Evolutionary conservation across 1,140 invertebrate genomes (phyloP).

Genomic region (Neotoxoptera formosana): DNA sequence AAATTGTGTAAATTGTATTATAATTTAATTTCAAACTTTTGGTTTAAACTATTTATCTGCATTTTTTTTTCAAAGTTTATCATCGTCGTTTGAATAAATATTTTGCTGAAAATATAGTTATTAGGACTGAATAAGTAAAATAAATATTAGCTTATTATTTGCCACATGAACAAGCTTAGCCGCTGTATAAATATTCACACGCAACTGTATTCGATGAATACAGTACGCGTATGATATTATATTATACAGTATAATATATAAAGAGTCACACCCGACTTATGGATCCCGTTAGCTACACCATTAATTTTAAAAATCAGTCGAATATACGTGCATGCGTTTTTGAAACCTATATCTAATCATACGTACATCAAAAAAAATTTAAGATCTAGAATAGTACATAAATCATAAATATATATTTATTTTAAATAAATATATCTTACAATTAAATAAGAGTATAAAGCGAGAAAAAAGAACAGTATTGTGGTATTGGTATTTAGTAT

Average conservation of each 20-base stretch:
- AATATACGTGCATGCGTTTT: neutral
- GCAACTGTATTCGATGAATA: neutral
- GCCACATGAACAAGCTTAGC: neutral
- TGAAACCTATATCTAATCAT: constrained; percentile 28
- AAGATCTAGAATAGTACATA: neutral
- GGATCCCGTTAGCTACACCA: constrained; percentile 30
- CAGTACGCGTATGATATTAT: neutral
- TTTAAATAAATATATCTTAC: too few relatives aligned
- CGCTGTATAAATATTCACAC: neutral
- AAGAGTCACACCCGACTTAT: constrained; percentile 27
- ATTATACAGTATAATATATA: neutral
- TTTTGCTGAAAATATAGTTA: neutral
- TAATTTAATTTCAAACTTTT: neutral
- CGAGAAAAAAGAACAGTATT: too few relatives aligned
- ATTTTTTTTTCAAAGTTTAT: neutral
- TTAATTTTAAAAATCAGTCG: constrained; percentile 37
- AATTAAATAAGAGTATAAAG: too few relatives aligned
- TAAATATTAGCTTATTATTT: neutral
- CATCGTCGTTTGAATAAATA: neutral
- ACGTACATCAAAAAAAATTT: neutral
- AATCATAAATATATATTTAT: neutral
- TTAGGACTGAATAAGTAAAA: neutral
- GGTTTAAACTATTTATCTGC: neutral
- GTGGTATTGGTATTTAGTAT: too few relatives aligned
- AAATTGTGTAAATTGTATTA: neutral